Base-by-base conservation (phyloP, 2,797 vertebrate species). In the Anguilla obscura region DNA sequence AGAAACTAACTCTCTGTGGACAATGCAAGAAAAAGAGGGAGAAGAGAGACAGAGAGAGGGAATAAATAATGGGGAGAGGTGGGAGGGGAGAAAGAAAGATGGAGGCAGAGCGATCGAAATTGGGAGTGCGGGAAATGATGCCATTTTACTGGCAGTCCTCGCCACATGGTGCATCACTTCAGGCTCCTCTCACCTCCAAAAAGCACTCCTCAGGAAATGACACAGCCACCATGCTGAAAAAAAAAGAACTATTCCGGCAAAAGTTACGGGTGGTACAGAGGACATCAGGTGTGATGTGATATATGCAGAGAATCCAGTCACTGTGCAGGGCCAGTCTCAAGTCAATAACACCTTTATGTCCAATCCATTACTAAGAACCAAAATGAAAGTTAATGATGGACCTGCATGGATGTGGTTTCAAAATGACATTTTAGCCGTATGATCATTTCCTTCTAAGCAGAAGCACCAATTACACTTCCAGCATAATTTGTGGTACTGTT, bases 131-230 rank as follows among this genome's bases (percentile, higher is more conserved):
- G 33, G 56, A 63, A 83, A 48, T n/a, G 18, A 18, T 3, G 56
- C 18, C 56, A 24, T 66, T 45, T 79, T n/a, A 33, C 56, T n/a
- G 85, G 58, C 56, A 86, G 85, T 27, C 58, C 85, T n/a, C 58
- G 0, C 58, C 33, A 40, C 85, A n/a, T 40, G 85, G 56, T n/a
- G 56, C 85, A 27, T 36, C 24, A 9, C 40, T 48, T 45, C 21
- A 24, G 36, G 60, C 33, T 45, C 85, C 60, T 69, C 58, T 82
- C 79, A 50, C 40, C 79, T 50, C 1, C 79, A 50, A 50, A 82
- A 24, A 82, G 85, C 85, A 40, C 24, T 40, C 48, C 60, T 69
- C 85, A 86, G 58, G 36, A 33, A 58, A 58, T 30, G 4, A 27
- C 21, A 14, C 21, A 3, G 1, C 33, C 21, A 58, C 24, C 16